Evolutionary conservation across 1,140 invertebrate genomes (phyloP), one percentile per base, ranked within the genome.

Genomic region (Triops cancriformis): DNA sequence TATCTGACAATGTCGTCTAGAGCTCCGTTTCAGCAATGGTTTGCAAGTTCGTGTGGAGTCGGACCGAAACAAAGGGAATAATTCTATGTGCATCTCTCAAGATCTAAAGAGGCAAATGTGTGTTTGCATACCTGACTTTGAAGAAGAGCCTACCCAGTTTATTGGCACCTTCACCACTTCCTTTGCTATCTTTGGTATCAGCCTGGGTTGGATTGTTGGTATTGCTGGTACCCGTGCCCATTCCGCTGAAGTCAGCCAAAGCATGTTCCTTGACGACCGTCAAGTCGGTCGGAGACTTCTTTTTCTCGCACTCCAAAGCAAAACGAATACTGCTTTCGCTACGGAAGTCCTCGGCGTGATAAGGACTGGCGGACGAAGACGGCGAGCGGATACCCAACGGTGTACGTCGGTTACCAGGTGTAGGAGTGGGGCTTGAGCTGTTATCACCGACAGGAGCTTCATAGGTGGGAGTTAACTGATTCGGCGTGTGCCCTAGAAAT

Each of bases 61-160:
- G 18, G 23, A 14, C 10, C 18, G 51, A 64, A 64, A 64, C 14
- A 64, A 64, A 64, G 14, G 6, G 1, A n/a, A 23, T 64, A 64
- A 18, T 64, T 23, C n/a, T 18, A 5, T 64, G 51, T 14, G 51
- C 18, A 64, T 64, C 6, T 9, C 51, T 4, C 51, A 18, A 64
- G 51, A 64, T 10, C 14, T 1, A 64, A 64, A 23, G 23, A 64
- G 51, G n/a, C n/a, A 64, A 64, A 64, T 14, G 18, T 64, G 18
- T 64, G 12, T 76, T n/a, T 43, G 43, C 83, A 85, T 80, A 91
- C 86, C 92, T 90, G 51, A 96, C 82, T 83, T 93, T 94, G 82
- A 95, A 98, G 79, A 95, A 89, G 78, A 98, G 85, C 76, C 93
- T 91, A 1, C 96, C 96, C 73, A 97, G 88, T 80, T 89, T 88